Evolutionary conservation across 2,113 vertebrate genomes (phyloP).

Genomic region (Chrysemys picta): DNA sequence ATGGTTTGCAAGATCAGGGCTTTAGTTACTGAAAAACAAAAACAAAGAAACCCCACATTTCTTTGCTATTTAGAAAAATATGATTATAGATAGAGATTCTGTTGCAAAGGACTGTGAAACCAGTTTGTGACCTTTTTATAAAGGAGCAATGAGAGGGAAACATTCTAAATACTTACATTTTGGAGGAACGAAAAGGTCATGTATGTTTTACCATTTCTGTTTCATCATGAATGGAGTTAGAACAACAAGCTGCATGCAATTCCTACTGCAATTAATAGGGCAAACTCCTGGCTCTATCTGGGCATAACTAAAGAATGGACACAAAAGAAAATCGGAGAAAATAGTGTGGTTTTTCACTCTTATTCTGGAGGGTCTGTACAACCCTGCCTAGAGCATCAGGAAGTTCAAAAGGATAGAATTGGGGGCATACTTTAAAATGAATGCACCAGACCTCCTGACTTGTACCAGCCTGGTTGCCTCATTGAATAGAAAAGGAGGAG

Average conservation of each 20-base stretch:
- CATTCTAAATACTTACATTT: neutral
- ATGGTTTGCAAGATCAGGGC: neutral
- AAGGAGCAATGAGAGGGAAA: neutral
- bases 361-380: neutral
- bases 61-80: neutral
- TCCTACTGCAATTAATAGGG: neutral
- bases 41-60: neutral
- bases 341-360: neutral
- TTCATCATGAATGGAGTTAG: neutral
- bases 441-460: neutral
- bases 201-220: neutral
- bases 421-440: neutral
- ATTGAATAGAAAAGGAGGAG: neutral
- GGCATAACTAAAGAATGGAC: neutral
- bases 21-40: neutral
- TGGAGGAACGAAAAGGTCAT: neutral
- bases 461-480: neutral
- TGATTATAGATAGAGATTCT: conserved; percentile 14
- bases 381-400: neutral
- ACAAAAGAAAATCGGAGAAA: neutral
- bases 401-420: neutral
- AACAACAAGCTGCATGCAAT: neutral
- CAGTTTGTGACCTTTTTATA: neutral
- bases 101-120: neutral
- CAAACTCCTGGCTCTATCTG: neutral